Base-by-base conservation (phyloP, 2,888 invertebrate species). In the Bellardia pandia region DNA sequence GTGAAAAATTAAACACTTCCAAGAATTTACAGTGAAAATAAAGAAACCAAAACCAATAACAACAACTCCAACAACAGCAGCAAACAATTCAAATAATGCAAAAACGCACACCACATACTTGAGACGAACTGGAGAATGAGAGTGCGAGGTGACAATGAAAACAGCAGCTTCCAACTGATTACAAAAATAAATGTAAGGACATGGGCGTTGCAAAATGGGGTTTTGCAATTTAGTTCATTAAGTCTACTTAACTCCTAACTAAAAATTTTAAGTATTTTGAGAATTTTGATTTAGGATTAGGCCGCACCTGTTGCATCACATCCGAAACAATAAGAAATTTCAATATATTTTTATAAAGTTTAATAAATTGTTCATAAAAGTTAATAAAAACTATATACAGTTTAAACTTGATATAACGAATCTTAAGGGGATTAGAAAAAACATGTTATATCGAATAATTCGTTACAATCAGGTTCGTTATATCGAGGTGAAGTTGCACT, bases 1-100 rank as follows among this genome's bases (percentile, higher is more conserved):
- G 87, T 78, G 69, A 69, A 85, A 85, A 75, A 78, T 85, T 81
- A 85, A 87, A 85, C 85, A 75, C 85, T 87, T 87, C 87, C 87
- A 85, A 68, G 87, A 87, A 87, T 85, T 58, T 66, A 76, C 62
- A 45, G 56, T 45, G 23, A 42, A 45, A 30, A 64, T 64, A 69
- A 69, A 81, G 45, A 53, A 14, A 60, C 48, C 37, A 68, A 80
- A 33, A 84, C 53, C 74, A 64, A 53, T 69, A 81, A 74, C 37
- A 74, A 75, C 58, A 74, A 75, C 58, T 56, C 66, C 11, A 88
- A 82, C 60, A 78, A 69, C 11, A 83, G 56, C 62, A 90, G 88
- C 16, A 82, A 82, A 16, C 72, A 76, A 64, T 90, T 87, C 66
- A 75, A 69, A 53, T 53, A 72, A 45, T 51, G 51, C 78, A 69